Evolutionary conservation across 1,140 invertebrate genomes (phyloP).

Genomic region (Nephila pilipes): DNA sequence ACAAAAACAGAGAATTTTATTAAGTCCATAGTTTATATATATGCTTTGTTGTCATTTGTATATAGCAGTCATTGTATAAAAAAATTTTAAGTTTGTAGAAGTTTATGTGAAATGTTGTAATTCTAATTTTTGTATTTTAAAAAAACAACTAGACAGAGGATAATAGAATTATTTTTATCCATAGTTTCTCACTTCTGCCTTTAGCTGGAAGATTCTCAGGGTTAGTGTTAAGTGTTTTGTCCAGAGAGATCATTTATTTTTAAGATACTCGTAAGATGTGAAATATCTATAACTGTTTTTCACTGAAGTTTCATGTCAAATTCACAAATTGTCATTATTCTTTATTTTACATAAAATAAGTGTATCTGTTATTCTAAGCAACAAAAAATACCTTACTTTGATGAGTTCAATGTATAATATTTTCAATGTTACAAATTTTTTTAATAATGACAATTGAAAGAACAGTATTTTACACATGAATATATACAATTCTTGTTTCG

Average conservation of each 20-base stretch:
- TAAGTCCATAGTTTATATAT: conserved; percentile 7
- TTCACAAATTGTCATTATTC: too few relatives aligned
- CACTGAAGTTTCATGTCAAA: too few relatives aligned
- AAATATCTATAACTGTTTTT: background rate
- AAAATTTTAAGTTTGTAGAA: conserved; percentile 31
- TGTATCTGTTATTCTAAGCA: too few relatives aligned
- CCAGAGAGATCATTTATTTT: background rate
- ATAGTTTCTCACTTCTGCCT: conserved; percentile 25
- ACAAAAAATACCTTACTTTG: too few relatives aligned
- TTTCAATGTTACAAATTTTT: too few relatives aligned
- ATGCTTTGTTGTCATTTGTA: conserved; percentile 20
- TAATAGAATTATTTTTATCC: conserved; percentile 18
- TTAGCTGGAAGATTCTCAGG: conserved; percentile 34
- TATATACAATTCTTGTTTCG: too few relatives aligned
- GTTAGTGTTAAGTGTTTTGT: conserved; percentile 21
- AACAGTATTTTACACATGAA: too few relatives aligned
- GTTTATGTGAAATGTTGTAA: conserved; percentile 40
- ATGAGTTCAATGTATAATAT: too few relatives aligned
- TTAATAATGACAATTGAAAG: too few relatives aligned
- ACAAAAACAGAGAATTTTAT: background rate
- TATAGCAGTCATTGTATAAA: conserved; percentile 12
- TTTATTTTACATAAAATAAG: too few relatives aligned
- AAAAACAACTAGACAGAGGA: background rate
- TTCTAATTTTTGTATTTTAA: conserved; percentile 1
- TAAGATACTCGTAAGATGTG: background rate